A percentile compares a stretch with the other conserved stretches of the same genome.
phyloP scores from a whole-genome alignment of 2,113 vertebrate species.

The Antigone vipio region DNA sequence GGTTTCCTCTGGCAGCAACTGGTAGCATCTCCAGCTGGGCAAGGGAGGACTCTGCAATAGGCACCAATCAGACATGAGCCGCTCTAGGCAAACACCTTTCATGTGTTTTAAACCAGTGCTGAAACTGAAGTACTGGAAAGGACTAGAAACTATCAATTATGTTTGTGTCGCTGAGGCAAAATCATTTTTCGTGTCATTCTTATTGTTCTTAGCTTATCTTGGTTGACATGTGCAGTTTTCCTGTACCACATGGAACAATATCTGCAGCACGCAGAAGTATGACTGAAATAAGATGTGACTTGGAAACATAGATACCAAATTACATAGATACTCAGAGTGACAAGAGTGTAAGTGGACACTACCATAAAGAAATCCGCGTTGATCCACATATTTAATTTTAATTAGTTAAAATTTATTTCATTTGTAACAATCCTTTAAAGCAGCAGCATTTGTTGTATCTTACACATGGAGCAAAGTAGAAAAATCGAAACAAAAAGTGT shows the following conservation, averaged over 20 bases:
- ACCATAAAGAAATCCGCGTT: background rate
- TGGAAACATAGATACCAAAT: background rate
- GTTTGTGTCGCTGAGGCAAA: background rate
- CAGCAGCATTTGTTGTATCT: background rate
- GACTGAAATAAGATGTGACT: background rate
- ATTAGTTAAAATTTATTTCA: background rate
- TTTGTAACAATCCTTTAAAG: background rate
- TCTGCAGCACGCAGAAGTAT: background rate
- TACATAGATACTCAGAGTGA: background rate
- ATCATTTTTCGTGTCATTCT: background rate
- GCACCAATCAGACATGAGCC: background rate
- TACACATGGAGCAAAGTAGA: background rate
- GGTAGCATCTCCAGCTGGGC: background rate
- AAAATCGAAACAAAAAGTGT: background rate
- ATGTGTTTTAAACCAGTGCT: background rate
- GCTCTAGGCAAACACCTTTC: background rate
- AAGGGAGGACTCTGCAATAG: background rate
- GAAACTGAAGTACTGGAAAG: background rate
- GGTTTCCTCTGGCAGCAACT: background rate
- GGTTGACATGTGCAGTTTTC: background rate
- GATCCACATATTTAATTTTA: background rate
- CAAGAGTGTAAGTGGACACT: background rate
- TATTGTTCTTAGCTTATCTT: background rate
- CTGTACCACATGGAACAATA: background rate
- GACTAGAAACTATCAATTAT: background rate